Evolutionary conservation across 2,888 invertebrate species (phyloP).

Genomic region (Blastobasis adustella): DNA sequence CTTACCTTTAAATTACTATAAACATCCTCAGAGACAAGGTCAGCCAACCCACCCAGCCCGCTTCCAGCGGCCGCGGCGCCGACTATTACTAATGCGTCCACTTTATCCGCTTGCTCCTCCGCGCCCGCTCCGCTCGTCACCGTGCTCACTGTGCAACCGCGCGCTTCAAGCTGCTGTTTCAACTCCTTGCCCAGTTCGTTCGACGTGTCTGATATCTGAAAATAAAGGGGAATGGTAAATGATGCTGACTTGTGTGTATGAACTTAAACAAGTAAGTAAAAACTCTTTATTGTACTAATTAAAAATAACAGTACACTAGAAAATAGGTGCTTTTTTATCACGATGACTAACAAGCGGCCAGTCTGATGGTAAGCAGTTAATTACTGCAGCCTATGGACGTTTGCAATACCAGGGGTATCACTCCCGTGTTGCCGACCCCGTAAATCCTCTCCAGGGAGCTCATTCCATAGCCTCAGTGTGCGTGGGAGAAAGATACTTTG

Average conservation of each 20-base stretch:
- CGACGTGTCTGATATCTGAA: conserved; percentile 50
- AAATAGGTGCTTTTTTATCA: no score
- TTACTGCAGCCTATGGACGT: no score
- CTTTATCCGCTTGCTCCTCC: conserved; percentile 16
- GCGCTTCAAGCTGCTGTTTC: conserved; percentile 35
- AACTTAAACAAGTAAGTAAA: no score
- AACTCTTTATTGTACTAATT: no score
- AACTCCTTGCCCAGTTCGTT: conserved; percentile 44
- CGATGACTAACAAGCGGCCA: no score
- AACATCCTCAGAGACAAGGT: conserved; percentile 48
- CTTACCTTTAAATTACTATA: conserved; percentile 54
- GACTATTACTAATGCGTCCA: conserved; percentile 53
- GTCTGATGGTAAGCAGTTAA: no score
- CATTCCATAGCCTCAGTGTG: no score
- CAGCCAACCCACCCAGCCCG: conserved; percentile 40
- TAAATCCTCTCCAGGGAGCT: no score
- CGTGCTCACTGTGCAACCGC: conserved; percentile 42
- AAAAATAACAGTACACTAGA: no score
- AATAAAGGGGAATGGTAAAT: conserved; percentile 6
- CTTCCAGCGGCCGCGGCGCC: conserved; percentile 38
- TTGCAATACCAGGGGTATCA: no score
- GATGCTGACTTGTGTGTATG: neutral
- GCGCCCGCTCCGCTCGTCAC: conserved; percentile 19
- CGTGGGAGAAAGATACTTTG: no score
- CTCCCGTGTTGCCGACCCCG: no score